Base-by-base conservation (phyloP, 1,140 invertebrate species). In the Neotoxoptera formosana region DNA sequence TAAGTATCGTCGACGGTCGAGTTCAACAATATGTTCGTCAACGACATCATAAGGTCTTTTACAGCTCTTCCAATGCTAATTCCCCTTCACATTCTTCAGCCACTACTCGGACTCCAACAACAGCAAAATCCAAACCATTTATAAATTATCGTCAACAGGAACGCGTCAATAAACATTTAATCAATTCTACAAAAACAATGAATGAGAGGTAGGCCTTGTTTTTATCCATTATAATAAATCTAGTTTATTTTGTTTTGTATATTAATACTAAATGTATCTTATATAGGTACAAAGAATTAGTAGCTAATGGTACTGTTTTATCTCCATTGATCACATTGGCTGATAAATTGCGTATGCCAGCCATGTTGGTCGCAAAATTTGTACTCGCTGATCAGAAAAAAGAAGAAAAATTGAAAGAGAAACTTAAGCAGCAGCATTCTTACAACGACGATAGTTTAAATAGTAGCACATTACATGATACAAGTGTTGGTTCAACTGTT, bases 351-450 rank as follows among this genome's bases (percentile, higher is more conserved):
- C 21, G 48, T n/a, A 93, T 93, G 91, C 91, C 91, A 3, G 67
- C 91, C 21, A 93, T 84, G 91, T 86, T 93, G 9, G 91, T 93
- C 2, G 91, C 91, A 41, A 93, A 93, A 86, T 2, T 8, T 84
- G 47, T 93, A n/a, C 11, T 93, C 14, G 2, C 45, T 0, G 91
- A 93, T 14, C 41, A 84, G 6, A 83, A 84, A 47, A 20, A 51
- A 36, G 48, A 45, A 47, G 51, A 93, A 84, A 93, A 53, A 84
- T 34, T 67, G 20, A 56, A 34, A 47, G 36, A 93, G 53, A 93
- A 84, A 84, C 34, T 67, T n/a, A n/a, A 47, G 3, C 36, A 21
- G 8, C 87, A 89, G 25, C 7, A 14, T 34, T 11, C 9, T 60
- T n/a, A 45, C 11, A 51, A 34, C 51, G 45, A 87, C 1, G 6